Evolutionary conservation across 2,797 vertebrate species (phyloP), one percentile per base, ranked within the genome.

Genomic region (Xenopus petersii): DNA sequence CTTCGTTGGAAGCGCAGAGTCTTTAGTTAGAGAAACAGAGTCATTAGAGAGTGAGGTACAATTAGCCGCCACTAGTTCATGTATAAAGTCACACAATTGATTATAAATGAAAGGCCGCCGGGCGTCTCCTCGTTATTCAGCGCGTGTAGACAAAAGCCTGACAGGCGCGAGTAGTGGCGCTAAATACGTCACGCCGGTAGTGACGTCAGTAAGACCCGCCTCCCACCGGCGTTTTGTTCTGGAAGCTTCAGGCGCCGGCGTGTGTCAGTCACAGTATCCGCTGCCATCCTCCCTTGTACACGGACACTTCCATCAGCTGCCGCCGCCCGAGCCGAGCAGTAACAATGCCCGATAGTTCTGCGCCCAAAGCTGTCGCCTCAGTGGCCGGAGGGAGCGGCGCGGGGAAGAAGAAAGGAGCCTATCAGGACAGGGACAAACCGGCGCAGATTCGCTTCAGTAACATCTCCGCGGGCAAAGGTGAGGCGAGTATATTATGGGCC

Each of bases 391-490:
- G 11, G 5, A 48, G 47, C 9, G 75, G 73, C 0, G 83, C 16
- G 36, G 56, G 3, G 1, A 82, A 6, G 66, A 92, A 60, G 78
- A 82, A 88, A 82, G 88, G 93, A 65, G 88, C 93, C 68, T 99
- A 96, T 82, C 94, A 98, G 91, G 97, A 98, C 86, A 93, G 95
- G 7, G 97, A 99, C 83, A 98, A 99, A 68, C 97, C 97, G 67
- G 89, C 95, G 42, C 96, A 98, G 89, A 98, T 98, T 65, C 94
- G 97, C 33, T 97, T 86, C 89, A 99, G 97, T 80, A 99, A 99
- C 85, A 98, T 99, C 70, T 92, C 94, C 0, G 97, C 97, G 0
- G 95, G 94, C 61, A 98, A 98, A 95, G 97, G 97, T 96, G 84
- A 13, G 4, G 2, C 47, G 7, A 7, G 12, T 1, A 21, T 21